These are phyloP conservation scores for Datnioides undecimradiatus DNA, from an alignment of 2,113 vertebrate species.

Conservation along the genomic window DNA sequence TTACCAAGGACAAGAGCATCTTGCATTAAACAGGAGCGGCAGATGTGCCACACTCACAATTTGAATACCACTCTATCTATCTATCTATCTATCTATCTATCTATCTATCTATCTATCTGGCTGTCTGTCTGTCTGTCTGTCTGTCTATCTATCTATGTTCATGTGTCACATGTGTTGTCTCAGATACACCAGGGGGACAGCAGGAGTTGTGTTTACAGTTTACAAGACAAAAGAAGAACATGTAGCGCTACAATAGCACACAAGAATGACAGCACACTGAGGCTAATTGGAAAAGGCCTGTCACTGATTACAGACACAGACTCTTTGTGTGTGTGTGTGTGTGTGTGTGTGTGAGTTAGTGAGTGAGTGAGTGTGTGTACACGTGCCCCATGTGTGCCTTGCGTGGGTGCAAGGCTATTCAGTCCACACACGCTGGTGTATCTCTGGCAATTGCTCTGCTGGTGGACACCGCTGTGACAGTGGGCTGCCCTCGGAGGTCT, in stretches of 20 bases:
- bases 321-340: conserved; percentile 17
- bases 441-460: conserved; percentile 68
- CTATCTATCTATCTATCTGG: conserved; percentile 35
- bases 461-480: conserved; percentile 76
- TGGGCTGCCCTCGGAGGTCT: conserved; percentile 82
- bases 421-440: conserved; percentile 56
- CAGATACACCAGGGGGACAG: conserved; percentile 14
- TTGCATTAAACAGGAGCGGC: conserved; percentile 52
- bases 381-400: conserved; percentile 9
- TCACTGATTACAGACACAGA: conserved; percentile 65
- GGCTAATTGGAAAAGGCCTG: conserved; percentile 69
- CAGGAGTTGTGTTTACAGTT: conserved; percentile 51
- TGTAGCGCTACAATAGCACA: conserved; percentile 41
- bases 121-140: conserved; percentile 26
- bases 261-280: conserved; percentile 54
- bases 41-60: conserved; percentile 57
- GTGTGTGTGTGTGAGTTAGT: background rate
- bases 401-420: conserved; percentile 51
- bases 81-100: conserved; percentile 35
- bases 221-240: conserved; percentile 46
- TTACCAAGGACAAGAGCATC: conserved; percentile 78
- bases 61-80: conserved; percentile 40
- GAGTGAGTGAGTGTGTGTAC: conserved; percentile 5
- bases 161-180: conserved; percentile 4
- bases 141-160: background rate